Evolutionary conservation across 2,797 vertebrate species (phyloP), one percentile per base, ranked within the genome.

Genomic region (Neomorphus geoffroyi): DNA sequence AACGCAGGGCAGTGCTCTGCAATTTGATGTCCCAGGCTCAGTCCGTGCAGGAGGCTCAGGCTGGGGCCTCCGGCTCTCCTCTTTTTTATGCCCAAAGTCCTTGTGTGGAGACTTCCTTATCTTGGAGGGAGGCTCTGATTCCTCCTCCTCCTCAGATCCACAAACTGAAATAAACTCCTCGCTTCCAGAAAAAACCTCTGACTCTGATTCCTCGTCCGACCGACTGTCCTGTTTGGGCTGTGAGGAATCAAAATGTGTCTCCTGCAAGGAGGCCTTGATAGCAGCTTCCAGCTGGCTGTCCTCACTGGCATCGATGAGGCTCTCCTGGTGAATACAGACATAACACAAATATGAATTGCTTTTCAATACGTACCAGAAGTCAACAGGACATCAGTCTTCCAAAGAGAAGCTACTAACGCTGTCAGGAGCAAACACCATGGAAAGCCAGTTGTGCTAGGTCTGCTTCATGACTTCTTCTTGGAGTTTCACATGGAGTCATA

Each of bases 261-360:
- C 99, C 96, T 99, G 99, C 65, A 99, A 97, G 1, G 99, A 99
- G 86, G 99, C 99, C 95, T 98, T 98, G 96, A 99, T 99, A 18
- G 99, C 99, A 64, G 99, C 99, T 98, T 99, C 99, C 96, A 99
- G 96, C 97, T 99, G 99, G 97, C 99, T 99, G 97, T 99, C 99
- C 98, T 99, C 99, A 77, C 99, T 99, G 95, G 99, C 99, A 83
- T 99, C 99, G 80, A 99, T 99, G 90, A 99, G 98, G 89, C 99
- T 99, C 97, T 99, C 99, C 99, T 99, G 97, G 46, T 53, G 90
- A 91, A 86, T 6, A 56, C 62, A 97, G 90, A 58, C 96, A 85
- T 81, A 96, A 95, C 93, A 93, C 56, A 97, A 67, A 26, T 70
- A 82, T 90, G 75, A n/a, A 11, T 8, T 4, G n/a, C 37, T 28